These are phyloP conservation scores for Lagria hirta DNA, from an alignment of 2,888 invertebrate genomes.

Conservation along the genomic window DNA sequence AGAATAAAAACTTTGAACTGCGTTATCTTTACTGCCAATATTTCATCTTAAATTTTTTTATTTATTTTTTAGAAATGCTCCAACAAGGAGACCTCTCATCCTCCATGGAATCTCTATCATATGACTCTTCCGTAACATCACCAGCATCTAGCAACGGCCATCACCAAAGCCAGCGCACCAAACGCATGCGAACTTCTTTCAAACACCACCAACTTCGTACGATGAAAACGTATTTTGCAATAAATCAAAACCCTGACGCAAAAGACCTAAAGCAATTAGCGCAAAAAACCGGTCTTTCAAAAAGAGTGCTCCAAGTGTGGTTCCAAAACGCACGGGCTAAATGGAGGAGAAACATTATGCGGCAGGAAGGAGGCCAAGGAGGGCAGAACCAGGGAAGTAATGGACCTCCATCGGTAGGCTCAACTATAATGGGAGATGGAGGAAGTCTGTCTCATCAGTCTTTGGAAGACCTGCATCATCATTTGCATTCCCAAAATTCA, in stretches of 20 bases:
- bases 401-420: slow-evolving; percentile 46
- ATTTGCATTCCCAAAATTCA: slow-evolving; percentile 56
- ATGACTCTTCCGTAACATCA: slow-evolving; percentile 72
- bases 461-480: slow-evolving; percentile 59
- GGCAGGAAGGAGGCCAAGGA: slow-evolving; percentile 67
- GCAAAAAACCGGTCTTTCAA: slow-evolving; percentile 97
- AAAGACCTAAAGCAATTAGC: slow-evolving; percentile 98
- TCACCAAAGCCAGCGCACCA: slow-evolving; percentile 72
- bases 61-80: slow-evolving; percentile 65
- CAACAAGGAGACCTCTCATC: slow-evolving; percentile 74
- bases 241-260: slow-evolving; percentile 99
- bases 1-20: no score
- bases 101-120: slow-evolving; percentile 75
- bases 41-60: background rate
- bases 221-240: slow-evolving; percentile 98
- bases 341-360: slow-evolving; percentile 92
- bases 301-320: slow-evolving; percentile 99
- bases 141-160: slow-evolving; percentile 64
- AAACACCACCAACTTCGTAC: slow-evolving; percentile 98
- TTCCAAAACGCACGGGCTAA: slow-evolving; percentile 99
- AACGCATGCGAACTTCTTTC: slow-evolving; percentile 98
- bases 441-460: slow-evolving; percentile 57
- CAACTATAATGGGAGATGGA: slow-evolving; percentile 55
- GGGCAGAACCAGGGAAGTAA: slow-evolving; percentile 43
- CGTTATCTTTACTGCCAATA: background rate